Base-by-base conservation (phyloP, 2,888 invertebrate genomes). In the Corbicula japonica region DNA sequence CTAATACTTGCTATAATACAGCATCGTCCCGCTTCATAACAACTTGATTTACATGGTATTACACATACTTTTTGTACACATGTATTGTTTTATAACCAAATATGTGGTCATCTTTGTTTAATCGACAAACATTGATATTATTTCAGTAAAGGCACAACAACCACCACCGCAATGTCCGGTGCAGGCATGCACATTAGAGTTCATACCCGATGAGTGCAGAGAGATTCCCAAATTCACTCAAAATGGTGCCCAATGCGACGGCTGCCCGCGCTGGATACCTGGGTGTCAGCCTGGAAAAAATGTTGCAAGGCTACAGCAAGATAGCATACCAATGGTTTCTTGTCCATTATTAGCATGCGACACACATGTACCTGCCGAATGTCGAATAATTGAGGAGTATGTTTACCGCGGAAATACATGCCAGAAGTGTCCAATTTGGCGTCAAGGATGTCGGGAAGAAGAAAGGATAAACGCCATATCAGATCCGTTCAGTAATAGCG, bases 211-310 rank as follows among this genome's bases (percentile, higher is more conserved):
- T 1, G 70, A 79, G 34, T 79, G 79, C 30, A n/a, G 54, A 44
- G 79, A 79, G 32, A 41, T 75, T 15, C 65, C 70, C 34, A 70
- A 35, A 12, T 70, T 50, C 32, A 30, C 63, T 10, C 41, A 65
- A 23, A 52, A 54, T 10, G 79, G 79, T 26, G 21, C 54, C 15
- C 48, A 18, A n/a, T 83, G 83, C 44, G 46, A 62, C 8, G 73
- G 63, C 10, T 83, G 83, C 48, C 78, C 76, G 18, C 60, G 26
- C 15, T 66, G 74, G 76, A 70, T 73, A 35, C 58, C 26, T 15
- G 41, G 48, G 5, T 83, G 83, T 68, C 38, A 56, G 58, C 38
- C 41, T 8, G 28, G 6, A 46, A 15, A 18, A 28, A n/a, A 23
- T 26, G 30, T 3, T 35, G 32, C 32, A 30, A 8, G 8, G 8